Evolutionary conservation across 1,140 invertebrate genomes (phyloP), one percentile per base, ranked within the genome.

Genomic region (Aphelenchoides fujianensis): DNA sequence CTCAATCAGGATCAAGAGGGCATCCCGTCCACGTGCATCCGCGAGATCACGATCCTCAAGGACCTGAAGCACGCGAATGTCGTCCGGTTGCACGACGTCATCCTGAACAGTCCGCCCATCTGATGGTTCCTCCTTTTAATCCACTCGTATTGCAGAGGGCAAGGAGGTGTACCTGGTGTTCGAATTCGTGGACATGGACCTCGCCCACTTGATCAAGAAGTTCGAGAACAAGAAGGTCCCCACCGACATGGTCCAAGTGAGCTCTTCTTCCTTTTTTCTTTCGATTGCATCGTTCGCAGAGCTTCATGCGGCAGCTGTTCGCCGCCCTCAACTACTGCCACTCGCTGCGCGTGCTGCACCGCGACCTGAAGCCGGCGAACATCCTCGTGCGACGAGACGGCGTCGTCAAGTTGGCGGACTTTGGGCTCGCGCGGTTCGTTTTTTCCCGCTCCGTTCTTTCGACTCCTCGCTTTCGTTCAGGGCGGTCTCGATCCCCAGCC

Each of bases 111-210:
- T n/a, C n/a, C 77, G 76, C 78, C 61, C 63, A 32, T n/a, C n/a
- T n/a, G n/a, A n/a, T n/a, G 64, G 28, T 53, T 19, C 71, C 28
- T 67, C 72, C 59, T 69, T 48, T 32, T 12, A 41, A 54, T 55
- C 12, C 23, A 2, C 1, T 7, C 71, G 34, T 62, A 79, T 90
- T 71, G 86, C 96, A 69, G 89, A 92, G 82, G 94, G 96, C 87
- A 92, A 96, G 2, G 85, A 95, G 0, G 92, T 95, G 90, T 97
- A 95, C 86, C 86, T 98, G 64, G 94, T 98, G 63, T 99, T 99
- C 87, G 97, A 99, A 85, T 98, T 92, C 86, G 86, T 99, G 0
- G 91, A 91, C 2, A 97, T 98, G 94, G 97, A 99, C 86, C 87
- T 99, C 68, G 74, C 75, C 48, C 70, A 70, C 61, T 71, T 83